These are phyloP conservation scores for Alethe diademata DNA, from an alignment of 2,113 vertebrate genomes.

Conservation along the genomic window DNA sequence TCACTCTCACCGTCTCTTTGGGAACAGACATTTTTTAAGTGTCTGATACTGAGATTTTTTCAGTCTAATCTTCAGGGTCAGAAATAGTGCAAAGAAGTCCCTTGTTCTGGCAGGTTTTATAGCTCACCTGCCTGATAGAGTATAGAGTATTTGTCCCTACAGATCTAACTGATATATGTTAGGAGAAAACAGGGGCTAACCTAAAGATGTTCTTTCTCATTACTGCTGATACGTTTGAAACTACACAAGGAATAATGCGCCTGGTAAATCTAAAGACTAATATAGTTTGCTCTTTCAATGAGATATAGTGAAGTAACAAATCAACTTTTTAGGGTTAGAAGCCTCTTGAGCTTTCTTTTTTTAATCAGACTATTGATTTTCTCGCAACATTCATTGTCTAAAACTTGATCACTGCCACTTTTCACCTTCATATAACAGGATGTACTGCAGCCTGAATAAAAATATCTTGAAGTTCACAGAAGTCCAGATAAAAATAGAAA, in stretches of 20 bases:
- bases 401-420: conserved; percentile 51
- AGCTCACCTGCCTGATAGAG: neutral
- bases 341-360: conserved; percentile 68
- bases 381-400: conserved; percentile 51
- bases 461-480: neutral
- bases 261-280: conserved; percentile 58
- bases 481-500: neutral
- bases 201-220: conserved; percentile 44
- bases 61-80: neutral
- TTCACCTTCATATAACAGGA: conserved; percentile 5
- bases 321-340: conserved; percentile 73
- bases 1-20: neutral
- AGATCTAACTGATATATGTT: neutral
- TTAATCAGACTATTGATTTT: conserved; percentile 74
- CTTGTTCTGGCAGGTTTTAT: neutral
- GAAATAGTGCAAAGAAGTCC: neutral
- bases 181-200: conserved; percentile 33
- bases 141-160: conserved; percentile 24
- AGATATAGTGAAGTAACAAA: conserved; percentile 66
- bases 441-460: conserved; percentile 19
- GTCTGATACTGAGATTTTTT: neutral
- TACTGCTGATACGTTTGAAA: conserved; percentile 44
- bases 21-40: neutral
- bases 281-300: conserved; percentile 52
- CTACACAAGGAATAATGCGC: conserved; percentile 12